Base-by-base conservation (phyloP, 2,888 invertebrate species). In the Loripinus fragilis region DNA sequence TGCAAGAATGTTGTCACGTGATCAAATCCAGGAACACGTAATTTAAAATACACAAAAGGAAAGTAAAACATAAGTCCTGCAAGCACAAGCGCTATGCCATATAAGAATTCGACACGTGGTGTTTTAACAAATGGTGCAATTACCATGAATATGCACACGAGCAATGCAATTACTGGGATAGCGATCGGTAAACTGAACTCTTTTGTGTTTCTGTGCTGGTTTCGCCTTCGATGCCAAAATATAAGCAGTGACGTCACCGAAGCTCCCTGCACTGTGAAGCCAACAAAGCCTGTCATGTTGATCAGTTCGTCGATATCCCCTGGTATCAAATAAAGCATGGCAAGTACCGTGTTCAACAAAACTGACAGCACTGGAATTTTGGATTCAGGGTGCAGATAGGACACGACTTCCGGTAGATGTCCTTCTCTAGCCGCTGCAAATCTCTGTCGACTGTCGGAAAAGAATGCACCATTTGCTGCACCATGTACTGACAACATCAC, bases 391-490 rank as follows among this genome's bases (percentile, higher is more conserved):
- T 82, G 73, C 17, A 82, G 65, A 64, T 28, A 74, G 42, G 78
- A 79, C 68, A 82, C 68, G 33, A 76, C 69, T 74, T 79, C 81
- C 74, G 81, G 81, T 50, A 66, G 74, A 28, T 76, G 78, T 8
- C 76, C 78, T 0, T 69, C 70, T 33, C 81, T 70, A 17, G 81
- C 78, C 25, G 71, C 79, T n/a, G 81, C 76, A 71, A 79, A 82
- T 71, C 78, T 45, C n/a, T 79, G 55, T 45, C 81, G 35, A 33
- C 76, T 67, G 8, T 71, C 41, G 2, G 68, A 60, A 38, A 82
- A 82, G 5, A 5, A 5, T 7, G 5, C 28, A 23, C 23, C 52
- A 28, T 52, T 52, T 5, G 15, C 7, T 7, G 52, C 23, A 25
- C 52, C 52, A 28, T 52, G 15, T 25, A 15, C 15, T 5, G 7